Evolutionary conservation across 2,113 vertebrate genomes (phyloP), one percentile per base, ranked within the genome.

Genomic region (Ceratotherium simum): DNA sequence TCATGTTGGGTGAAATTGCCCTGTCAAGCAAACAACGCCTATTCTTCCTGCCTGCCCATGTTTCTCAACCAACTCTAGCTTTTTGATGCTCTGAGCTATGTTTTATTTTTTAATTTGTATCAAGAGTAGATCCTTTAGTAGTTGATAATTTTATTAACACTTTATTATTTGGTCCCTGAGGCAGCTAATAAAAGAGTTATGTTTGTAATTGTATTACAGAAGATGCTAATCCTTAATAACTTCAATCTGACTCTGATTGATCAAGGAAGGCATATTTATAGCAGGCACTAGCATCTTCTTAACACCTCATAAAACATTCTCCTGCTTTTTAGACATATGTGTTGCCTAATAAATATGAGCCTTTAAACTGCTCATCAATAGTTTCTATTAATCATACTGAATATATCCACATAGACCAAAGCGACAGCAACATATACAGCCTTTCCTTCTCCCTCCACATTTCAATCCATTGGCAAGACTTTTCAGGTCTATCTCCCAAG

Each of bases 141-240:
- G 70, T 25, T 95, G 78, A 67, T 69, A 62, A 90, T 92, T 94
- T 72, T 69, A 95, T 56, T 73, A 87, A 79, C 5, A 83, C 72
- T 72, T 96, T 92, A 90, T 97, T 78, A 67, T 80, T 83, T 95
- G 90, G 83, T 48, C 39, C 48, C n/a, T 79, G 65, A 97, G 60
- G 25, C 56, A 89, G 82, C 73, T 82, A 79, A 83, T 93, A 78
- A 81, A 64, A 78, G 8, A 80, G 23, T 83, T 39, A 70, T 17
- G 31, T 90, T 87, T 69, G 25, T 58, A 92, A 86, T 16, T 75
- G 42, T 88, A 94, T 96, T 81, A 88, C 7, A 90, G 83, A 93
- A 95, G 65, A 96, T 89, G 33, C 13, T 95, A 90, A 91, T 84
- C 36, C 36, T 82, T 91, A 84, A 51, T 73, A 93, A 96, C 67